phyloP scores from a whole-genome alignment of 2,113 vertebrate genomes.

The Indri indri region DNA sequence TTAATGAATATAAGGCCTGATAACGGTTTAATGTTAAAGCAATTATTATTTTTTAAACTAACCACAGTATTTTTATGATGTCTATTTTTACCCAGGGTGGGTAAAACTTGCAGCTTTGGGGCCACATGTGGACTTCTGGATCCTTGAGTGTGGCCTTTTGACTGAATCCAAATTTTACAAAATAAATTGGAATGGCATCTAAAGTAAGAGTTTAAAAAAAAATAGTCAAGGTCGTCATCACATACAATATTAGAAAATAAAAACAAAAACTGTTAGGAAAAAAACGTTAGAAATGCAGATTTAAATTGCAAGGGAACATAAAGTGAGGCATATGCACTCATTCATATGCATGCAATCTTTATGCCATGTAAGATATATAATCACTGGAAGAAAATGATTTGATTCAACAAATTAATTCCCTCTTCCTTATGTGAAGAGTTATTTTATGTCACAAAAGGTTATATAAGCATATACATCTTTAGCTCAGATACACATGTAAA shows the following conservation, averaged over 20 bases:
- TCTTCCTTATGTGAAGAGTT: slow-evolving; percentile 58
- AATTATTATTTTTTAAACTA: neutral
- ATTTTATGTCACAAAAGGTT: slow-evolving; percentile 54
- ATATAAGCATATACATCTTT: slow-evolving; percentile 24
- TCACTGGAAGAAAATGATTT: slow-evolving; percentile 60
- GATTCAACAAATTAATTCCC: slow-evolving; percentile 49
- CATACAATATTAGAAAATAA: neutral
- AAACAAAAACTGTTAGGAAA: neutral
- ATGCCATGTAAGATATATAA: slow-evolving; percentile 27
- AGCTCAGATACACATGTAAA: neutral
- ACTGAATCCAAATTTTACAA: too few species aligned
- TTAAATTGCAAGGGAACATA: neutral
- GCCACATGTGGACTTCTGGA: too few species aligned
- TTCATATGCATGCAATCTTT: slow-evolving; percentile 69
- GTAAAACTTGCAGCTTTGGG: too few species aligned
- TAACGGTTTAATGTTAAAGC: neutral
- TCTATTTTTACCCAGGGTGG: neutral
- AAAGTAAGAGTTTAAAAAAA: neutral
- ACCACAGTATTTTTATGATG: neutral
- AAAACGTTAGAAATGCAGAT: slow-evolving; percentile 39
- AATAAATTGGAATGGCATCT: neutral
- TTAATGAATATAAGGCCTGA: neutral
- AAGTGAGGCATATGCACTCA: neutral
- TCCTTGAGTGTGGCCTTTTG: too few species aligned
- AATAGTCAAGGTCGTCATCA: neutral